phyloP scores from a whole-genome alignment of 2,113 vertebrate species.

The human (Homo sapiens) region GRCh38 chr2:219459501-219460000 shows the following conservation, averaged over 20 bases:
- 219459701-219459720: neutral
- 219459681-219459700: constrained; percentile 50
- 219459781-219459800: neutral
- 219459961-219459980: neutral
- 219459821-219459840: neutral
- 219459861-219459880: neutral
- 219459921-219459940: neutral
- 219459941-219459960: neutral
- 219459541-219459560: neutral
- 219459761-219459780: neutral
- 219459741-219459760: neutral
- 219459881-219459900: constrained; percentile 46
- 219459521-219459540: neutral
- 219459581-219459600: constrained; percentile 55
- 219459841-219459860: neutral
- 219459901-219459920: constrained; percentile 75
- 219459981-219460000: neutral
- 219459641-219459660: neutral
- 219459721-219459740: neutral
- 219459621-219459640: neutral
- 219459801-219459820: neutral
- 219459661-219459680: neutral
- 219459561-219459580: neutral
- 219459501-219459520: neutral
- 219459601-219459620: neutral